Percentiles rank a stretch among this genome's conserved stretches.
phyloP scores from a whole-genome alignment of 2,797 vertebrate species.

The Ctenochaetus hawaiiensis region DNA sequence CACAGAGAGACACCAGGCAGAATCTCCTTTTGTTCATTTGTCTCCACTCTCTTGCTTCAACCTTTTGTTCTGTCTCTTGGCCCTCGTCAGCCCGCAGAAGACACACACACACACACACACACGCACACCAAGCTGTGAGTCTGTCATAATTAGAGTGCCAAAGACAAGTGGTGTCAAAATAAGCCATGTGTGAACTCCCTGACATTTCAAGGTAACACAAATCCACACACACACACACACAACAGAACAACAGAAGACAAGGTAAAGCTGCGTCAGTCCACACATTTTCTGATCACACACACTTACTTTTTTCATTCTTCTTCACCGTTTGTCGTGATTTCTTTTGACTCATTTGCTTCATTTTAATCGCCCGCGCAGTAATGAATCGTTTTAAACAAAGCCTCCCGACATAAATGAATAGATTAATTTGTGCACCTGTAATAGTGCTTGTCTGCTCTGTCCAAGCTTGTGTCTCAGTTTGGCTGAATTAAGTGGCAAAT shows the following conservation, averaged over 20 bases:
- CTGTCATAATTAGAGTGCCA: slow-evolving; percentile 59
- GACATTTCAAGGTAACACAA: slow-evolving; percentile 54
- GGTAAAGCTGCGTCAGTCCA: background rate
- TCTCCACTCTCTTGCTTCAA: slow-evolving; percentile 12
- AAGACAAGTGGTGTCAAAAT: slow-evolving; percentile 66
- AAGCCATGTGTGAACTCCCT: slow-evolving; percentile 63
- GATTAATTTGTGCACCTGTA: slow-evolving; percentile 70
- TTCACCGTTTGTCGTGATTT: background rate
- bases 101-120: slow-evolving; percentile 11
- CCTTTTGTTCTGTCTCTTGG: slow-evolving; percentile 34
- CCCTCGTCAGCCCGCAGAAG: background rate
- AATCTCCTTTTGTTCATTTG: slow-evolving; percentile 32
- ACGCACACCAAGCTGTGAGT: slow-evolving; percentile 23
- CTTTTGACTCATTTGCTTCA: slow-evolving; percentile 36
- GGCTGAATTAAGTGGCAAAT: slow-evolving; percentile 75
- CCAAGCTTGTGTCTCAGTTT: slow-evolving; percentile 60
- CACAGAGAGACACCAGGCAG: slow-evolving; percentile 14
- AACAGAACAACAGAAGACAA: slow-evolving; percentile 17
- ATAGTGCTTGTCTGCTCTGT: slow-evolving; percentile 50
- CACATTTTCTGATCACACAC: background rate
- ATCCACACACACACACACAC: slow-evolving; percentile 20
- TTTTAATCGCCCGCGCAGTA: slow-evolving; percentile 28
- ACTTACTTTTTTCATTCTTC: background rate
- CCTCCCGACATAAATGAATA: slow-evolving; percentile 43
- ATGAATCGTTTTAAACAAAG: slow-evolving; percentile 42